Evolutionary conservation across 2,797 vertebrate species (phyloP).

Genomic region (Spondyliosoma cantharus): DNA sequence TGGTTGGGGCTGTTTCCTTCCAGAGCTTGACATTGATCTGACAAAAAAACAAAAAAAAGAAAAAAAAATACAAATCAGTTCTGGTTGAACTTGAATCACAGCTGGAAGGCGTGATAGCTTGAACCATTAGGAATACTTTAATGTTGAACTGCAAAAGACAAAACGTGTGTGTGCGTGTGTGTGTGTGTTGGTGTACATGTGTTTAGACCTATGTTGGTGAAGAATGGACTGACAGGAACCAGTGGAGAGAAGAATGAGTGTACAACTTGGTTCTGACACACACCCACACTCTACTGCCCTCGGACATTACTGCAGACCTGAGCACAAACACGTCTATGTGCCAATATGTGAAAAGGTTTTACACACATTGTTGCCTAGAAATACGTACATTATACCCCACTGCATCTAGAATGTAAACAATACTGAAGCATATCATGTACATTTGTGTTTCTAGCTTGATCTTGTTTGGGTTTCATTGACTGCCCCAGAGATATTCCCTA

Average conservation of each 20-base stretch:
- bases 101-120: background rate
- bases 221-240: slow-evolving; percentile 6
- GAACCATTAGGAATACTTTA: slow-evolving; percentile 2
- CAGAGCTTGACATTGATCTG: slow-evolving; percentile 50
- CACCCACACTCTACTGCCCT: background rate
- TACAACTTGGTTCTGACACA: slow-evolving; percentile 15
- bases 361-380: background rate
- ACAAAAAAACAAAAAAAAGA: slow-evolving; percentile 21
- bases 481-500: too few species aligned
- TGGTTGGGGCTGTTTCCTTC: slow-evolving; percentile 44
- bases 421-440: too few species aligned
- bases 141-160: slow-evolving; percentile 14
- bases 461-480: too few species aligned
- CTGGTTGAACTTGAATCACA: slow-evolving; percentile 24
- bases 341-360: too few species aligned
- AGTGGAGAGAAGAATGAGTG: slow-evolving; percentile 42
- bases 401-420: background rate
- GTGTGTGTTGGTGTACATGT: background rate
- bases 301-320: background rate
- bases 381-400: background rate
- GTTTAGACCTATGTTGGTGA: background rate
- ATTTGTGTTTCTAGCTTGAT: too few species aligned
- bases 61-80: slow-evolving; percentile 20
- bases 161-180: background rate
- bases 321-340: background rate